Conservation (phyloP, 2,113 vertebrate genomes). For the Electrona antarctica region DNA sequence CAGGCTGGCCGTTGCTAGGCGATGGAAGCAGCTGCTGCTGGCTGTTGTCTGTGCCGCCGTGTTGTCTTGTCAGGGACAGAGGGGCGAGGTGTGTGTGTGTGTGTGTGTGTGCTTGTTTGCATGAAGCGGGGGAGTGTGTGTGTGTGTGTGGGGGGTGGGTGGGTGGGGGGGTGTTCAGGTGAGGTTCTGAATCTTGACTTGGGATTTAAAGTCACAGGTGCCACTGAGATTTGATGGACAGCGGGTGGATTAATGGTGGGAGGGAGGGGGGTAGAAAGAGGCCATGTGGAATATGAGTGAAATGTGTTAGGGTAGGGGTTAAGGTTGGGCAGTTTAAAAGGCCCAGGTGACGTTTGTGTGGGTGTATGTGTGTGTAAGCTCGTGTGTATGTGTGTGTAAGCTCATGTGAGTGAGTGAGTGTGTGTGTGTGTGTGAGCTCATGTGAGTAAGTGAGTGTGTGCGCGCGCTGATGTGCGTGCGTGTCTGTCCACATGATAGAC, state of each 20-base stretch:
- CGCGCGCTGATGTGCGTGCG: too few relatives aligned
- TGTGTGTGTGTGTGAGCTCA: too few relatives aligned
- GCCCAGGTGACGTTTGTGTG: constrained; percentile 40
- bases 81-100: constrained; percentile 54
- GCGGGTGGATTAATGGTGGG: constrained; percentile 53
- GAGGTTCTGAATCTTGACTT: constrained; percentile 58
- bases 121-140: constrained; percentile 46
- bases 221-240: constrained; percentile 41
- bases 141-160: constrained; percentile 4
- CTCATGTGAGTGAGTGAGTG: too few relatives aligned
- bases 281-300: constrained; percentile 62
- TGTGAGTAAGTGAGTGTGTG: too few relatives aligned
- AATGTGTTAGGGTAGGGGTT: constrained; percentile 6
- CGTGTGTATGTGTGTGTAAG: background rate
- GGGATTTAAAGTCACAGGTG: constrained; percentile 75
- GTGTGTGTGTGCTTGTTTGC: constrained; percentile 75
- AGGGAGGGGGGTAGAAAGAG: constrained; percentile 67
- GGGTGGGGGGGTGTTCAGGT: constrained; percentile 53
- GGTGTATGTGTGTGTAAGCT: too few relatives aligned
- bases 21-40: constrained; percentile 97
- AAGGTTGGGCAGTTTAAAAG: constrained; percentile 38
- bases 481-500: background rate
- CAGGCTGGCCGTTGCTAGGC: constrained; percentile 94
- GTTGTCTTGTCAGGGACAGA: constrained; percentile 88
- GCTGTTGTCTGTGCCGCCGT: constrained; percentile 87